Conservation (phyloP, 2,888 invertebrate species). For the Cepaea hortensis region DNA sequence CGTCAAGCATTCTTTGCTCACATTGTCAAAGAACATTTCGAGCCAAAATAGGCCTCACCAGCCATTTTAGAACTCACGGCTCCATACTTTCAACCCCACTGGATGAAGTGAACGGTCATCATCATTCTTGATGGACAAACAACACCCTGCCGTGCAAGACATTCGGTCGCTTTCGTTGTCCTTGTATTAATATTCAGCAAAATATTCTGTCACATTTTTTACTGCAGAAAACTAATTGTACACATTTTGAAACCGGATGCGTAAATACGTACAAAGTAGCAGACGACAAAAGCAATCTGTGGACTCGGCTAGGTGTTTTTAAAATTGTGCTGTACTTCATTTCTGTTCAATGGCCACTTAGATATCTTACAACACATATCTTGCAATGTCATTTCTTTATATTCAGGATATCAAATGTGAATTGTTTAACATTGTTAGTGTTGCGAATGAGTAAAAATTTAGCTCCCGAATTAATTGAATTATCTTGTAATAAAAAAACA, state of each 20-base stretch:
- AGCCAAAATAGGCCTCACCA: no score
- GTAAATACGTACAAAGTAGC: neutral
- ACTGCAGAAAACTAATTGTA: slow-evolving; percentile 8
- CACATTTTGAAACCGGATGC: slow-evolving; percentile 7
- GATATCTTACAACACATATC: neutral
- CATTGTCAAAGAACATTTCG: no score
- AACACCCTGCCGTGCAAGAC: no score
- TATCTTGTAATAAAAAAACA: no score
- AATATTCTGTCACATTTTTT: neutral
- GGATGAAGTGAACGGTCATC: no score
- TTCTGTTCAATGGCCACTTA: neutral
- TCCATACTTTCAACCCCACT: no score
- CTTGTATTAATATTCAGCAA: no score
- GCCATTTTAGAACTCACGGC: no score
- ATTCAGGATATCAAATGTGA: neutral
- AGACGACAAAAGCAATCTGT: neutral
- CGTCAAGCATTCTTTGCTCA: no score
- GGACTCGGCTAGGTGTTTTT: neutral
- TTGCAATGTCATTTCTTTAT: neutral
- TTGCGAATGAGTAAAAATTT: neutral
- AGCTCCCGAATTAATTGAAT: no score
- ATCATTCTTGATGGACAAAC: no score
- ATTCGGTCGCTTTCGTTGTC: no score
- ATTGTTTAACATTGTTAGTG: neutral
- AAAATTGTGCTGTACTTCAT: neutral